Evolutionary conservation across 2,888 invertebrate species (phyloP), one percentile per base, ranked within the genome.

Genomic region (Xanthorhoe designata): DNA sequence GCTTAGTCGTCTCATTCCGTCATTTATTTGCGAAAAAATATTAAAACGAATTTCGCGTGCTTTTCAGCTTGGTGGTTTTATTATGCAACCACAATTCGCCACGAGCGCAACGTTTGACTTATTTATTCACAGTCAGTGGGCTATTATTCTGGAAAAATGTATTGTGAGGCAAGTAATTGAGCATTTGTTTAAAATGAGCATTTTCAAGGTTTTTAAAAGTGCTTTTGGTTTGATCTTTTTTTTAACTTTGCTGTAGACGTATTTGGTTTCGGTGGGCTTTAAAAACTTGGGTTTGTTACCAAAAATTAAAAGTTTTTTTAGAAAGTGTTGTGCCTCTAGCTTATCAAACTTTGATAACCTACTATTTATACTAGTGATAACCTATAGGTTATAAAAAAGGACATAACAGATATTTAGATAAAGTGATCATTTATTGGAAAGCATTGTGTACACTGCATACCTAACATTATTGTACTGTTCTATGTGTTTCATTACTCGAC

Each of bases 71-170:
- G 42, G 45, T 51, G 66, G 66, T 55, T 66, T 62, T 62, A 66
- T 66, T 62, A 62, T 66, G 66, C 62, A 62, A 47, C 66, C 62
- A 45, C 66, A 66, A 66, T 62, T 47, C 66, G 42, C 57, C 55
- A 35, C 62, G 42, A 54, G 54, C 49, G 55, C 32, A 54, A 45
- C 61, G 55, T 66, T 66, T 62, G 62, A 66, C 66, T 66, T 66
- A 62, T 62, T 66, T 62, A 66, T 66, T 62, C 62, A 66, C 54
- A 50, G 54, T 50, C 58, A 47, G 54, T 58, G 49, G 15, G 59
- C 55, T 54, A 55, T 66, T 66, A 66, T 62, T 58, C 51, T 47
- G 62, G 17, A 66, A 61, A 66, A 66, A 66, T 38, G 52, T 66
- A 57, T 66, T 66, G 51, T 55, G 18, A 54, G 52, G 45, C n/a